Conservation (phyloP, 2,888 invertebrate genomes). For the Schizotus pectinicornis region DNA sequence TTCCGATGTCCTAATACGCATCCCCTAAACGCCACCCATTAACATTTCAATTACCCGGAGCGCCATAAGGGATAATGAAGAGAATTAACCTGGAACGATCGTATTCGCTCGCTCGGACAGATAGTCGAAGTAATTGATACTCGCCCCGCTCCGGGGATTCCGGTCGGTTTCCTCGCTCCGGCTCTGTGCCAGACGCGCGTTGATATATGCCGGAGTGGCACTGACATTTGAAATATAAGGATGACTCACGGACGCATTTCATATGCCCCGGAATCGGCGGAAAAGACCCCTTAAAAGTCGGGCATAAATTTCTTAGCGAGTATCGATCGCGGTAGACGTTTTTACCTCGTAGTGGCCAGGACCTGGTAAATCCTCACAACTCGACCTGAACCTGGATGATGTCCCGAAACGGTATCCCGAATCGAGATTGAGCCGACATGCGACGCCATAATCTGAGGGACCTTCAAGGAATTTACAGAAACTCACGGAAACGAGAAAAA, state of each 20-base stretch:
- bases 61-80: constrained; percentile 33
- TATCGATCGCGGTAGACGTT: constrained; percentile 8
- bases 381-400: constrained; percentile 28
- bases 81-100: constrained; percentile 35
- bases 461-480: constrained; percentile 27
- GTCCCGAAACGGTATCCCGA: constrained; percentile 15
- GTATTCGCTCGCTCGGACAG: constrained; percentile 24
- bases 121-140: constrained; percentile 33
- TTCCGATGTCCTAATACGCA: constrained; percentile 12
- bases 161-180: constrained; percentile 24
- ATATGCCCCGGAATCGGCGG: constrained; percentile 3
- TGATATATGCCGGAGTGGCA: constrained; percentile 49
- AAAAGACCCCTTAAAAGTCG: constrained; percentile 20
- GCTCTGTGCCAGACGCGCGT: constrained; percentile 34
- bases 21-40: constrained; percentile 26
- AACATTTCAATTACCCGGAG: constrained; percentile 34
- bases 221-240: constrained; percentile 51
- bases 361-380: constrained; percentile 36
- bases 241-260: constrained; percentile 43
- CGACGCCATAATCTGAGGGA: constrained; percentile 31
- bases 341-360: constrained; percentile 44
- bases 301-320: constrained; percentile 17
- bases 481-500: background rate
- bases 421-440: constrained; percentile 3
- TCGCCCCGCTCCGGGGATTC: constrained; percentile 22